Percentiles rank a stretch among this genome's conserved stretches.
Evolutionary conservation across 2,113 vertebrate species (phyloP).

Genomic region (Prochilodus magdalenae): DNA sequence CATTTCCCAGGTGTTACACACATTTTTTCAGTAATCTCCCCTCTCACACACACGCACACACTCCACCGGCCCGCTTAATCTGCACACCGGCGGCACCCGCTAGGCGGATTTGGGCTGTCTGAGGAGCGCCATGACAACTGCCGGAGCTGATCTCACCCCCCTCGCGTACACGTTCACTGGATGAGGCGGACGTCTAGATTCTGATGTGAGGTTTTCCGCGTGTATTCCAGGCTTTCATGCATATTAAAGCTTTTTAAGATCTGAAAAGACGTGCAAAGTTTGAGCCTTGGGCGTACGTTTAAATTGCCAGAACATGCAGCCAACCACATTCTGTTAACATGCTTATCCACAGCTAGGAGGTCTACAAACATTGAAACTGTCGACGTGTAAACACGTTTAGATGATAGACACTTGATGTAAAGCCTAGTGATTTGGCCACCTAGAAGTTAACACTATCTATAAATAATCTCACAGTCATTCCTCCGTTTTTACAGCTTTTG

Average conservation of each 20-base stretch:
- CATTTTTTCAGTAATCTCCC: constrained; percentile 75
- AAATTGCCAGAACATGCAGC: constrained; percentile 11
- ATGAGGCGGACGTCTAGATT: constrained; percentile 33
- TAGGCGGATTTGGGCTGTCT: constrained; percentile 49
- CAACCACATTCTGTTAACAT: not conserved
- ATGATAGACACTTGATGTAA: not conserved
- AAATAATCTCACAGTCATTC: too few species aligned
- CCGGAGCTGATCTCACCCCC: constrained; percentile 21
- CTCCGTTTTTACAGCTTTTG: too few species aligned
- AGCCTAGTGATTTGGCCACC: not conserved
- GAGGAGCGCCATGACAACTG: constrained; percentile 51
- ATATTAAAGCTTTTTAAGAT: constrained; percentile 33
- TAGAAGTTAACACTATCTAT: not conserved
- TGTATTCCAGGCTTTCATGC: constrained; percentile 26
- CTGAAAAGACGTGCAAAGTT: constrained; percentile 17
- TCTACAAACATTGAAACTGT: not conserved
- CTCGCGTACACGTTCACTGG: constrained; percentile 17
- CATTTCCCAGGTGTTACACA: constrained; percentile 78
- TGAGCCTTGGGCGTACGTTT: constrained; percentile 20
- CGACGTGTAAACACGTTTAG: not conserved
- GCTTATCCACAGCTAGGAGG: not conserved
- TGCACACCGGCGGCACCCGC: constrained; percentile 60
- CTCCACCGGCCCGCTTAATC: constrained; percentile 62
- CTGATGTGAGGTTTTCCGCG: constrained; percentile 21
- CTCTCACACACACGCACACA: constrained; percentile 48